Evolutionary conservation across 2,113 vertebrate genomes (phyloP), one percentile per base, ranked within the genome.

Genomic region (Gymnarchus niloticus): DNA sequence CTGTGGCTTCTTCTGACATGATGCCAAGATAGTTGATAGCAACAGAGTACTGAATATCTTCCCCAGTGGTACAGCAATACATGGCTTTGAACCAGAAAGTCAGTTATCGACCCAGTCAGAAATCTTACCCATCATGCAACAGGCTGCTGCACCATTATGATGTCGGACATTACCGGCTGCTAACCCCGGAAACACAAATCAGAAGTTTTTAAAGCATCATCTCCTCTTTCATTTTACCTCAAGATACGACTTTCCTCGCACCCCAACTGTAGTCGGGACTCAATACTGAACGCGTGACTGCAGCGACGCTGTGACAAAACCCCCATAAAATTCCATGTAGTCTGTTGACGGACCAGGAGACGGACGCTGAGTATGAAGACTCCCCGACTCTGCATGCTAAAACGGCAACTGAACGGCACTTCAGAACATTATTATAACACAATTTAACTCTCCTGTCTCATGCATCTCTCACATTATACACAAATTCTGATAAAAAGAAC

Each of bases 381-480:
- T 23, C 82, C 82, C 46, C 57, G 83, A 84, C 56, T 52, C 25
- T 83, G 82, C 17, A 28, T 69, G 46, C 85, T 73, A 65, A 86
- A 23, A 12, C 56, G 51, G 12, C 52, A 46, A 77, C 59, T 77
- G 48, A 76, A 56, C 77, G 61, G 77, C 41, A 54, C 49, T 82
- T 14, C 6, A 25, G 48, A 51, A 77, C 65, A 56, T 65, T 84
- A 9, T 85, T 21, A 76, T 56, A 77, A 54, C 83, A 44, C 52
- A 19, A 41, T 61, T 61, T 48, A 61, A 44, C 33, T 61, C 56
- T 33, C 5, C 83, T 49, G 59, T 44, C 23, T 59, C 41, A 25
- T 51, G 17, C n/a, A 21, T n/a, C 44, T 76, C 84, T 46, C 49
- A 3, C 10, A 46, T 51, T 10, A 80, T 9, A 44, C 12, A 41